Percentiles rank a stretch among this genome's conserved stretches.
These are phyloP conservation scores for Petrolisthes manimaculis DNA, from an alignment of 2,888 invertebrate genomes.

Conservation along the genomic window DNA sequence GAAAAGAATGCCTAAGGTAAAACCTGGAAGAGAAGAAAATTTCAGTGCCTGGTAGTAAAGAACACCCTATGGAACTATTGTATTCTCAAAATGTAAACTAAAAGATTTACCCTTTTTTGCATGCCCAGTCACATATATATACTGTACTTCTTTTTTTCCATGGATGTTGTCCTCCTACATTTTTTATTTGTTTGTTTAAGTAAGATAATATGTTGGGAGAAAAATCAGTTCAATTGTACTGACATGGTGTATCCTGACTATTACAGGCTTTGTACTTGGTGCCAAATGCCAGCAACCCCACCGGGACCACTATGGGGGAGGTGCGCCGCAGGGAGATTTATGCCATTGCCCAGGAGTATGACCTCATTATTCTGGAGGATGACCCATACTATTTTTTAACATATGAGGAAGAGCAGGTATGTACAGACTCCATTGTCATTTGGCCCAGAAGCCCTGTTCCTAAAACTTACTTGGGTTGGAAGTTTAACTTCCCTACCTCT, in stretches of 20 bases:
- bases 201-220: too few relatives aligned
- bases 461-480: too few relatives aligned
- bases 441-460: too few relatives aligned
- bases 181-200: too few relatives aligned
- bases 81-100: too few relatives aligned
- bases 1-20: constrained; percentile 32
- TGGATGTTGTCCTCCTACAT: not conserved
- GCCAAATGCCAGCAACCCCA: constrained; percentile 75
- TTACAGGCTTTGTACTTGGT: constrained; percentile 49
- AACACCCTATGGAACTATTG: too few relatives aligned
- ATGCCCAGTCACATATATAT: constrained; percentile 1
- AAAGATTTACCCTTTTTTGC: too few relatives aligned
- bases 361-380: constrained; percentile 84
- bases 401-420: constrained; percentile 72
- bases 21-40: not conserved
- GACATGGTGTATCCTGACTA: not conserved
- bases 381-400: constrained; percentile 86
- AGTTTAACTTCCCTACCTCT: too few relatives aligned
- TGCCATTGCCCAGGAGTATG: constrained; percentile 74
- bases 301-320: constrained; percentile 78
- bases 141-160: constrained; percentile 71
- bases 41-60: too few relatives aligned
- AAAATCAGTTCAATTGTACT: too few relatives aligned
- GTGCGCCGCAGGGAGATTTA: constrained; percentile 81
- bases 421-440: not conserved